Conservation (phyloP, 1,140 invertebrate genomes). For the Macrotrachela quadricornifera region DNA sequence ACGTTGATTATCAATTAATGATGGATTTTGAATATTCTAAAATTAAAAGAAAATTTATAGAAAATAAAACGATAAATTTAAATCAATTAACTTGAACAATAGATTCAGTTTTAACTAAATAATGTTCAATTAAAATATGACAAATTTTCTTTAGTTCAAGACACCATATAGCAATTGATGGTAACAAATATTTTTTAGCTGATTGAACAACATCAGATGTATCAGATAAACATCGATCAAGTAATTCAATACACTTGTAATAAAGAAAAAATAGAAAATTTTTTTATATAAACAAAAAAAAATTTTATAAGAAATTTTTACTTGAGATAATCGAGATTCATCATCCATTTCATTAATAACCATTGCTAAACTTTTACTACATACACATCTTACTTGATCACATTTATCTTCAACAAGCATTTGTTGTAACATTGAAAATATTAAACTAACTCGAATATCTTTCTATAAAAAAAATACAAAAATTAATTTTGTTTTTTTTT, state of each 20-base stretch:
- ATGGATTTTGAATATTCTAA: not conserved
- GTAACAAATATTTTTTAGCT: not conserved
- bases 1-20: not conserved
- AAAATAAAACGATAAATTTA: not conserved
- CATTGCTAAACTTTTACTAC: constrained; percentile 41
- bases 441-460: constrained; percentile 45
- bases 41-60: not conserved
- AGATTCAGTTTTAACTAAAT: not conserved
- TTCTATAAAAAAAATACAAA: constrained; percentile 29
- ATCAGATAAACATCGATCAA: constrained; percentile 4
- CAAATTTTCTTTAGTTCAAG: constrained; percentile 3
- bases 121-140: constrained; percentile 1
- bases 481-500: not conserved
- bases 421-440: constrained; percentile 51
- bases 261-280: not conserved
- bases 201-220: not conserved
- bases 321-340: constrained; percentile 44
- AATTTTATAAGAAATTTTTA: constrained; percentile 17
- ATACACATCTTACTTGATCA: constrained; percentile 40
- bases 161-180: constrained; percentile 1
- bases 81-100: not conserved
- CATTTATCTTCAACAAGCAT: constrained; percentile 49
- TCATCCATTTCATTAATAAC: constrained; percentile 43
- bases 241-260: constrained; percentile 7
- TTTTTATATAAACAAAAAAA: not conserved